phyloP scores from a whole-genome alignment of 2,113 vertebrate species.

The Mus pahari region DNA sequence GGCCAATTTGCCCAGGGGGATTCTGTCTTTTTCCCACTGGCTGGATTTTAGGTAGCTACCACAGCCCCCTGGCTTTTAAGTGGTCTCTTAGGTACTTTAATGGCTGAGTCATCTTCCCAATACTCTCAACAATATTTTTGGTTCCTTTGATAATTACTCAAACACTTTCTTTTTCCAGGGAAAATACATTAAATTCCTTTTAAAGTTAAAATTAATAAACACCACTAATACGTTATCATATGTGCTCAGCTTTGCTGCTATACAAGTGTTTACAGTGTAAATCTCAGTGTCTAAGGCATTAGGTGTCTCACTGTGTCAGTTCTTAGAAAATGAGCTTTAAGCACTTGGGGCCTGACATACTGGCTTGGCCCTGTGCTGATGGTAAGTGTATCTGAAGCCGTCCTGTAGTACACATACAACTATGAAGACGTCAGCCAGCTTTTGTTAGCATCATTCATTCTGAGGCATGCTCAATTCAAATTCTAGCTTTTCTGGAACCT shows the following conservation, averaged over 20 bases:
- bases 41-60: neutral
- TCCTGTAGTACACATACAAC: neutral
- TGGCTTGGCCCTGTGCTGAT: neutral
- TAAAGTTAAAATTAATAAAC: neutral
- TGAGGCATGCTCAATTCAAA: neutral
- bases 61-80: neutral
- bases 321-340: neutral
- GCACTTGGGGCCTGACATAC: neutral
- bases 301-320: neutral
- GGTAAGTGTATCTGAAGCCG: neutral
- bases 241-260: neutral
- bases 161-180: neutral
- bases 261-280: neutral
- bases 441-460: neutral
- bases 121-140: neutral
- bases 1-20: neutral
- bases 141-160: constrained; percentile 8
- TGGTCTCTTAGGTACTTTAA: neutral
- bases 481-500: neutral
- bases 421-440: neutral
- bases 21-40: neutral
- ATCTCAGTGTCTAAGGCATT: neutral
- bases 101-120: neutral
- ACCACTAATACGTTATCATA: neutral
- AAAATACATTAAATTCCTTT: neutral